Percentiles rank a stretch among this genome's conserved stretches.
Conservation (phyloP, 2,888 invertebrate species). For the Neria commutata region DNA sequence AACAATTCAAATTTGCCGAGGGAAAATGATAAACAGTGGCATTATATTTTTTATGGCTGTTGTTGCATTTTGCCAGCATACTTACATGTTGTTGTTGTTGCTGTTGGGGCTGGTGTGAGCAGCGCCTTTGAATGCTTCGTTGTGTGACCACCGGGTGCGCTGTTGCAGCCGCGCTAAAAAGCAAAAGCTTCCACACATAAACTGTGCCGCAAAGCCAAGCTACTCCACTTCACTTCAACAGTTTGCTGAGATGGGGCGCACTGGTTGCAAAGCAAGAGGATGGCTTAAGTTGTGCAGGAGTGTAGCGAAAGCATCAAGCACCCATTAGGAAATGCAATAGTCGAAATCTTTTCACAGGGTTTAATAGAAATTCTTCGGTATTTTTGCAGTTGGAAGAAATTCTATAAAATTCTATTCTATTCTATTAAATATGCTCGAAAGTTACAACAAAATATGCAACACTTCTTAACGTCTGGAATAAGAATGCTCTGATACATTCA, state of each 20-base stretch:
- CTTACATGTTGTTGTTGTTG: not conserved
- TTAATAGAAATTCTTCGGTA: too few relatives aligned
- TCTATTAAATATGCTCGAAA: too few relatives aligned
- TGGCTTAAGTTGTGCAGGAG: too few relatives aligned
- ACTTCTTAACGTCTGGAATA: too few relatives aligned
- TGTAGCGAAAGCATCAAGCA: too few relatives aligned
- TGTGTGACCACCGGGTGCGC: conserved; percentile 31
- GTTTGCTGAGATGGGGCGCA: not conserved
- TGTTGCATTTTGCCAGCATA: not conserved
- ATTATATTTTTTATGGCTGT: conserved; percentile 8
- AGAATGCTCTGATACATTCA: too few relatives aligned
- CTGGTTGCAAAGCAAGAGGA: not conserved
- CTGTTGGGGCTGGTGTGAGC: conserved; percentile 2
- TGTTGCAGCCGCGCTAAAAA: not conserved
- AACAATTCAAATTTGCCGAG: conserved; percentile 34
- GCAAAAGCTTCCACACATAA: conserved; percentile 7
- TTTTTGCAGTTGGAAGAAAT: too few relatives aligned
- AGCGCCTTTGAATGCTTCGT: conserved; percentile 31
- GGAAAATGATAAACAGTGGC: conserved; percentile 25
- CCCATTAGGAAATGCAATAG: too few relatives aligned
- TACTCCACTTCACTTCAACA: not conserved
- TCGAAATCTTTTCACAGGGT: too few relatives aligned
- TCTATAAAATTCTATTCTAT: too few relatives aligned
- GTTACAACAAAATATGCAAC: too few relatives aligned
- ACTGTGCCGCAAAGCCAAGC: not conserved